These are phyloP conservation scores for Leptinotarsa haldemani DNA, from an alignment of 2,888 invertebrate genomes.

Conservation along the genomic window DNA sequence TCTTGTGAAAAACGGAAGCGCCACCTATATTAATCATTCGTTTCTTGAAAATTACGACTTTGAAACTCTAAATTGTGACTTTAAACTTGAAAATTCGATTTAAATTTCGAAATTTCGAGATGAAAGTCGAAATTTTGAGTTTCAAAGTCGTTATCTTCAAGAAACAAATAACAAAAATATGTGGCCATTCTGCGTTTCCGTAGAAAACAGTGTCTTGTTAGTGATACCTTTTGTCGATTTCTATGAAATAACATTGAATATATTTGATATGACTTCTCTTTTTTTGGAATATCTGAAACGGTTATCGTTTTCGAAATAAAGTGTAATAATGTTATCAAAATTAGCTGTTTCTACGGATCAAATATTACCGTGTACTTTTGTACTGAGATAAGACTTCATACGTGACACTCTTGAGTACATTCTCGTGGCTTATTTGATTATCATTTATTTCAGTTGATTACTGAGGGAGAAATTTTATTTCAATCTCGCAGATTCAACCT, in stretches of 20 bases:
- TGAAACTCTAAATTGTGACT: too few relatives aligned
- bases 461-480: neutral
- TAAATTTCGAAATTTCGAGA: too few relatives aligned
- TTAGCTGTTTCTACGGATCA: constrained; percentile 20
- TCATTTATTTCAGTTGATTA: constrained; percentile 10
- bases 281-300: constrained; percentile 15
- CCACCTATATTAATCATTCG: too few relatives aligned
- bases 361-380: constrained; percentile 36
- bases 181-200: too few relatives aligned
- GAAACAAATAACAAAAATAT: too few relatives aligned
- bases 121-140: too few relatives aligned
- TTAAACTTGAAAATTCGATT: too few relatives aligned
- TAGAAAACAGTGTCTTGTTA: neutral
- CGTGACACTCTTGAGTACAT: constrained; percentile 28
- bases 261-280: constrained; percentile 2
- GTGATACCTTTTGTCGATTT: neutral
- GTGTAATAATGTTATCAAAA: constrained; percentile 24
- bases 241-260: neutral
- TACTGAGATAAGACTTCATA: constrained; percentile 43
- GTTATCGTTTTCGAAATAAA: constrained; percentile 25
- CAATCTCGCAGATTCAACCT: neutral
- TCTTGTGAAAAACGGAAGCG: too few relatives aligned
- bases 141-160: too few relatives aligned
- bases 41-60: too few relatives aligned
- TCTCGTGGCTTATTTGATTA: constrained; percentile 16